phyloP scores from a whole-genome alignment of 2,113 vertebrate genomes.

The Thalassarche chlororhynchos region DNA sequence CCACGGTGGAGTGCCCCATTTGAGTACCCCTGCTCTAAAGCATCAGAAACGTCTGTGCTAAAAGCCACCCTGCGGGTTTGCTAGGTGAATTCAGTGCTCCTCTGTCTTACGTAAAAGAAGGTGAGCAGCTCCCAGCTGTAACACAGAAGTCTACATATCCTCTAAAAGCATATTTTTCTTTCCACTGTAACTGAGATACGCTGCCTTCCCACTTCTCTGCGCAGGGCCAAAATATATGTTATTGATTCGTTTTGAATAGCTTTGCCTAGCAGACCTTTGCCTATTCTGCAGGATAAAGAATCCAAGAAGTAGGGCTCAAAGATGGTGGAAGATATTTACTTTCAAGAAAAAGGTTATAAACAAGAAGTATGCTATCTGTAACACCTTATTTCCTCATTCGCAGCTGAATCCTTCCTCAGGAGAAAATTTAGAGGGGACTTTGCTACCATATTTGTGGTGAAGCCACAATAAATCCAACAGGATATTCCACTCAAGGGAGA shows the following conservation, averaged over 20 bases:
- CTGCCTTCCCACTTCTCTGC: not conserved
- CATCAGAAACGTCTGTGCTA: not conserved
- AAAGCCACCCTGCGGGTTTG: not conserved
- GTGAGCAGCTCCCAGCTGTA: not conserved
- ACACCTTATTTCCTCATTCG: constrained; percentile 16
- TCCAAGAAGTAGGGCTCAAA: not conserved
- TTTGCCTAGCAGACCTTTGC: not conserved
- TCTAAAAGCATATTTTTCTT: constrained; percentile 6
- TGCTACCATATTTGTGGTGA: constrained; percentile 10
- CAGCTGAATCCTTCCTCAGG: not conserved
- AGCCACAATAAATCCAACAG: constrained; percentile 37
- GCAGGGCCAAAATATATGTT: not conserved
- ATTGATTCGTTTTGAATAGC: not conserved
- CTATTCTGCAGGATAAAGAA: not conserved
- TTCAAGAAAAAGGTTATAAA: not conserved
- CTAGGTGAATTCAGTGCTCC: not conserved
- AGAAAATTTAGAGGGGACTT: constrained; percentile 10
- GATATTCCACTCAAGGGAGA: constrained; percentile 34
- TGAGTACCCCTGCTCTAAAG: not conserved
- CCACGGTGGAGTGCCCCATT: not conserved
- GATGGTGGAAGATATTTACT: not conserved
- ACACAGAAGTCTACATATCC: not conserved
- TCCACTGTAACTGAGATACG: not conserved
- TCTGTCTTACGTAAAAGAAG: not conserved
- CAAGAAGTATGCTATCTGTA: not conserved